A percentile compares a stretch with the other conserved stretches of the same genome.
phyloP scores from a whole-genome alignment of 2,113 vertebrate species.

The Cochlearius cochlearius region DNA sequence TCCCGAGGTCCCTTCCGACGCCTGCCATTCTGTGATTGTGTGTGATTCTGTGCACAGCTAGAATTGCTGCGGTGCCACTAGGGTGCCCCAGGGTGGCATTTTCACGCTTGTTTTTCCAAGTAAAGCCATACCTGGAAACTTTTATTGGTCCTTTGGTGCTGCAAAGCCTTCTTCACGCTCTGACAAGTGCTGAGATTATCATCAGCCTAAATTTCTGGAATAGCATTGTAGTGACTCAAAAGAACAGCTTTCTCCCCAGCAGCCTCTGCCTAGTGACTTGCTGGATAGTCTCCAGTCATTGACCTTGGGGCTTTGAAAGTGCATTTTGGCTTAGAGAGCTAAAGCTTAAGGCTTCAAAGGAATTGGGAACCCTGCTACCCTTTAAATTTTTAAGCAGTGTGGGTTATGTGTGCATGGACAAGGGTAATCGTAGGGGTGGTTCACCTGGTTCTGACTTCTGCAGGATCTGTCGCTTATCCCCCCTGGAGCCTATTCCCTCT shows the following conservation, averaged over 20 bases:
- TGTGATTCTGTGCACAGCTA: not conserved
- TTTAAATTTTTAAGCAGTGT: not conserved
- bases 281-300: slow-evolving; percentile 5
- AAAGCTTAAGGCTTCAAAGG: slow-evolving; percentile 16
- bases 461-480: not conserved
- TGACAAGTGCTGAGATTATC: not conserved
- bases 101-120: not conserved
- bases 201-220: not conserved
- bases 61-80: not conserved
- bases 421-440: not conserved
- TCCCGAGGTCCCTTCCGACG: no score
- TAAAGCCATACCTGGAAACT: not conserved
- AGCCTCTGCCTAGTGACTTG: not conserved
- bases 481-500: not conserved
- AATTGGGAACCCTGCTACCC: not conserved
- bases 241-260: not conserved
- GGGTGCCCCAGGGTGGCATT: not conserved
- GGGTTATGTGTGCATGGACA: not conserved
- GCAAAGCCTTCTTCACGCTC: not conserved
- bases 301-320: slow-evolving; percentile 21
- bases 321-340: slow-evolving; percentile 18
- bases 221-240: not conserved
- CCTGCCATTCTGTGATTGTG: no score
- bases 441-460: not conserved
- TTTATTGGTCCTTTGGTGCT: not conserved